These are phyloP conservation scores for Uloborus diversus DNA, from an alignment of 1,140 invertebrate species.

Conservation along the genomic window DNA sequence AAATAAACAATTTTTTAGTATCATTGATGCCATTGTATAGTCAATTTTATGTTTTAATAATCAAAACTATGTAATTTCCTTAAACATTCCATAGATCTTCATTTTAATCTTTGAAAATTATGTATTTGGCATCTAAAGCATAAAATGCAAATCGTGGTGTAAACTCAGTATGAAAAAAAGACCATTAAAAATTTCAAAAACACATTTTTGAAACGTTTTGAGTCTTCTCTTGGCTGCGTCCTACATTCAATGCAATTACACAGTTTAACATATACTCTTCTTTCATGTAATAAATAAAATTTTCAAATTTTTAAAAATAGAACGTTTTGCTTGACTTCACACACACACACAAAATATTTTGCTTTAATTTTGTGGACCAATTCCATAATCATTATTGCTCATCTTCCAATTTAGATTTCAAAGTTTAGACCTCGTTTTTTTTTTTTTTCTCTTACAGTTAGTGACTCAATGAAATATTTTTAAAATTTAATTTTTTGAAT, in stretches of 20 bases:
- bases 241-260: no score
- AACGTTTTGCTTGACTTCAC: no score
- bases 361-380: no score
- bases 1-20: slow-evolving; percentile 36
- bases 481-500: not conserved
- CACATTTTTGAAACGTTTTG: slow-evolving; percentile 9
- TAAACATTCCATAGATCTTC: slow-evolving; percentile 48
- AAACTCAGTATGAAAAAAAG: slow-evolving; percentile 42
- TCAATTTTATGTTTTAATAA: slow-evolving; percentile 35
- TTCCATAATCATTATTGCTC: no score
- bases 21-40: slow-evolving; percentile 45
- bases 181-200: slow-evolving; percentile 44
- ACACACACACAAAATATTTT: no score
- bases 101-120: slow-evolving; percentile 19
- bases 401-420: no score
- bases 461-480: not conserved
- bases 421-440: not conserved
- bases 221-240: no score
- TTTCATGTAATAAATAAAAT: no score
- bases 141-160: slow-evolving; percentile 32
- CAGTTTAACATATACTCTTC: no score
- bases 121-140: slow-evolving; percentile 44
- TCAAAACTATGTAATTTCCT: slow-evolving; percentile 22
- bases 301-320: no score
- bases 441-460: not conserved